Conservation (phyloP, 2,888 invertebrate species). For the Philopedon plagiatum region DNA sequence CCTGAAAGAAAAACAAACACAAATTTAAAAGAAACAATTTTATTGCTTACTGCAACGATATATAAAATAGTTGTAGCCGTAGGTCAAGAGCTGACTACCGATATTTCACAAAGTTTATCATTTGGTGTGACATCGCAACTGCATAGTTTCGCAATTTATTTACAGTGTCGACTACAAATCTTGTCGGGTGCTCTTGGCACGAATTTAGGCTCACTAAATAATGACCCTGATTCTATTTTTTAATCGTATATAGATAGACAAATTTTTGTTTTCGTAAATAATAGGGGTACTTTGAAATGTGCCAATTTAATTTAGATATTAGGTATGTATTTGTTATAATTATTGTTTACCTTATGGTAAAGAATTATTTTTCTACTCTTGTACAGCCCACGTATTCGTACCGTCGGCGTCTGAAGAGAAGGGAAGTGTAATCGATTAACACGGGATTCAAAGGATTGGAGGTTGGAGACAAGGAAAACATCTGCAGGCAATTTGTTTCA, state of each 20-base stretch:
- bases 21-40: neutral
- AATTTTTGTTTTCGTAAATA: neutral
- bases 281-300: neutral
- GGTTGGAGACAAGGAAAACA: too few relatives aligned
- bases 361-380: too few relatives aligned
- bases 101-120: slow-evolving; percentile 33
- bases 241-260: neutral
- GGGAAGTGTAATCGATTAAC: too few relatives aligned
- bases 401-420: too few relatives aligned
- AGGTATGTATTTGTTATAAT: neutral
- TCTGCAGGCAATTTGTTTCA: too few relatives aligned
- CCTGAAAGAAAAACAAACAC: neutral
- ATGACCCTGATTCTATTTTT: slow-evolving; percentile 23
- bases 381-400: too few relatives aligned
- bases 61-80: slow-evolving; percentile 11
- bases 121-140: slow-evolving; percentile 33
- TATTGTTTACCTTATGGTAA: too few relatives aligned
- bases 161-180: slow-evolving; percentile 29
- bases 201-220: slow-evolving; percentile 30
- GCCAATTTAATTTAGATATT: neutral
- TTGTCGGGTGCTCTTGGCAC: slow-evolving; percentile 38
- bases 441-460: too few relatives aligned
- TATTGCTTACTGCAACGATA: slow-evolving; percentile 1
- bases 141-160: slow-evolving; percentile 39
- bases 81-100: slow-evolving; percentile 16